Evolutionary conservation across 2,888 invertebrate genomes (phyloP), one percentile per base, ranked within the genome.

Genomic region (Alsophila aescularia): DNA sequence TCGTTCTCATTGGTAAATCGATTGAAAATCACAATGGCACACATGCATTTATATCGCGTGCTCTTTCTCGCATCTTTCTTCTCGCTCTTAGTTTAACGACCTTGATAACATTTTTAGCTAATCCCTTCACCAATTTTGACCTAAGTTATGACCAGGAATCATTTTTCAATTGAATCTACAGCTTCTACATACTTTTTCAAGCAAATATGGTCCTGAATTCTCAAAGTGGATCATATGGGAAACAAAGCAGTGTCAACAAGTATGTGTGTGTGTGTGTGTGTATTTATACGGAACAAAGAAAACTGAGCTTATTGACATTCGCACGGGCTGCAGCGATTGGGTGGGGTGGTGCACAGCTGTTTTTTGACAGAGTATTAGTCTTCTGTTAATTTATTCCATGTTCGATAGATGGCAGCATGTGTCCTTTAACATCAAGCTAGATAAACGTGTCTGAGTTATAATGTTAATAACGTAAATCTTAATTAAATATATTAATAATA

Each of bases 1-100:
- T 56, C 67, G 73, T 80, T 84, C 84, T 77, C 83, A 91, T 92
- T 92, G 90, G 91, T 84, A 78, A 87, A 91, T 91, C 90, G 90
- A 91, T 92, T 81, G 79, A 77, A 79, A 83, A 76, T 72, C 70
- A 73, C 67, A 68, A 65, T 65, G 68, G 75, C 75, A 79, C 80
- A 84, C 80, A 79, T 70, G 64, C 62, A 73, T 77, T 67, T 71
- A 66, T 69, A 53, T 50, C n/a, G 51, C 58, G 57, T 8, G 81
- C 86, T 77, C 81, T 57, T 69, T 88, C 73, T 57, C 45, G 34
- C 62, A 36, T 63, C 18, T n/a, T n/a, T 10, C 42, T 50, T 86
- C 83, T 85, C 83, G 52, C 75, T 89, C 77, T 61, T 66, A 77
- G 77, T 68, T 70, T 72, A 72, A 69, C 76, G 77, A 82, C 85